Conservation (phyloP, 2,113 vertebrate genomes). For the Corythoichthys intestinalis region DNA sequence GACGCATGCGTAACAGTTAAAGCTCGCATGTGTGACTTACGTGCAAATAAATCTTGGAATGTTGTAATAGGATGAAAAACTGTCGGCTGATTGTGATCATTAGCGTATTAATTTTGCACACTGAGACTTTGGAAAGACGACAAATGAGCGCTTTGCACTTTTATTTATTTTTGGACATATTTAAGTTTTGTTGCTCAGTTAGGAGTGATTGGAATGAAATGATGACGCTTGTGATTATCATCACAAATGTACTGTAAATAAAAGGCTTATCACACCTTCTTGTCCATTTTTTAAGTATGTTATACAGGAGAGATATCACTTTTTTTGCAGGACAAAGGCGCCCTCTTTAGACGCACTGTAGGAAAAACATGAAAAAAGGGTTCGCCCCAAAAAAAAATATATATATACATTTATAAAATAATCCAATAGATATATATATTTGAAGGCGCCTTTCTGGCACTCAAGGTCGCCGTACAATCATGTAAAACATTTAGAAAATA, state of each 20-base stretch:
- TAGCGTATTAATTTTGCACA: constrained; percentile 17
- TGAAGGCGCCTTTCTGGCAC: too few relatives aligned
- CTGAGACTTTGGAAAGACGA: background rate
- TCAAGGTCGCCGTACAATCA: too few relatives aligned
- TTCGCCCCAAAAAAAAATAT: too few relatives aligned
- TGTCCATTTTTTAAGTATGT: too few relatives aligned
- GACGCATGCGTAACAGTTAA: background rate
- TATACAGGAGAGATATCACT: too few relatives aligned
- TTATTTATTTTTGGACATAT: background rate
- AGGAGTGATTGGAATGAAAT: background rate
- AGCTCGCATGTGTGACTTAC: constrained; percentile 13
- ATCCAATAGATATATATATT: too few relatives aligned
- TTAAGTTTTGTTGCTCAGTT: background rate
- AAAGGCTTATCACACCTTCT: background rate
- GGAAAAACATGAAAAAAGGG: too few relatives aligned
- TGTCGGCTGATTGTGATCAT: constrained; percentile 23
- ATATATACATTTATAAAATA: too few relatives aligned
- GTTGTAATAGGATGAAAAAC: constrained; percentile 40
- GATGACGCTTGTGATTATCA: background rate
- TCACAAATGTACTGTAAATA: background rate
- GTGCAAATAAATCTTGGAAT: constrained; percentile 33
- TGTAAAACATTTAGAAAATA: too few relatives aligned
- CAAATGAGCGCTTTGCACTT: constrained; percentile 1
- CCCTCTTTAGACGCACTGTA: too few relatives aligned
- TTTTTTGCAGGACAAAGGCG: background rate